Conservation (phyloP, 2,113 vertebrate species). For the Nothocercus nigrocapillus region DNA sequence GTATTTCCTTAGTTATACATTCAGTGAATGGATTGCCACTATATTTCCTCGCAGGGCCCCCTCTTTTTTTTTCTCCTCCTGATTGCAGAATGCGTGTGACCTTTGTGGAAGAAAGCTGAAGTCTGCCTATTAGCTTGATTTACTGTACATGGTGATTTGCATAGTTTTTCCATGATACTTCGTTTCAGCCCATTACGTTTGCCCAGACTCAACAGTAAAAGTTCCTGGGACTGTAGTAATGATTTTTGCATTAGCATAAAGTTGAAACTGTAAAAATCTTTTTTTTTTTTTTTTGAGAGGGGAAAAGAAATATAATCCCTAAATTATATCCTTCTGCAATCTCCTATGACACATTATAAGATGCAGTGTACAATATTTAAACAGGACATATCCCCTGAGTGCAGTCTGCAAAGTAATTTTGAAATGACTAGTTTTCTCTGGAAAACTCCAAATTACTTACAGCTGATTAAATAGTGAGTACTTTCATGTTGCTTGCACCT, state of each 20-base stretch:
- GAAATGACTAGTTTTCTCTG: conserved; percentile 12
- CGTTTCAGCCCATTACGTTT: conserved; percentile 72
- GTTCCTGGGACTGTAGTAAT: conserved; percentile 37
- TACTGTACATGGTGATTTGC: conserved; percentile 64
- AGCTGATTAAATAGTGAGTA: conserved; percentile 8
- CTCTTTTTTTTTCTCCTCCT: not conserved
- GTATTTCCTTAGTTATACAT: not conserved
- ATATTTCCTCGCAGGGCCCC: not conserved
- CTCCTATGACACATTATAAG: not conserved
- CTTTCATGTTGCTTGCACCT: not conserved
- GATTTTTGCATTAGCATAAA: conserved; percentile 27
- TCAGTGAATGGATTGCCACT: not conserved
- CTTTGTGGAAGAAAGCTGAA: conserved; percentile 30
- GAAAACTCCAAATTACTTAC: conserved; percentile 22
- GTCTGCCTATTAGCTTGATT: conserved; percentile 67
- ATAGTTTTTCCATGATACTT: conserved; percentile 71
- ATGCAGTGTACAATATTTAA: not conserved
- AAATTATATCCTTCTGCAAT: not conserved
- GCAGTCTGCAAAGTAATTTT: not conserved
- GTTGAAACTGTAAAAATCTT: not conserved
- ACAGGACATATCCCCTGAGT: not conserved
- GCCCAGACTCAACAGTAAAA: conserved; percentile 33
- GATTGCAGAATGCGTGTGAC: not conserved
- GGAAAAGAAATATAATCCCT: conserved; percentile 6
- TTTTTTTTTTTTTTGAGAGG: not conserved